Base-by-base conservation (phyloP, 2,797 vertebrate genomes). In the Crax fasciolata region DNA sequence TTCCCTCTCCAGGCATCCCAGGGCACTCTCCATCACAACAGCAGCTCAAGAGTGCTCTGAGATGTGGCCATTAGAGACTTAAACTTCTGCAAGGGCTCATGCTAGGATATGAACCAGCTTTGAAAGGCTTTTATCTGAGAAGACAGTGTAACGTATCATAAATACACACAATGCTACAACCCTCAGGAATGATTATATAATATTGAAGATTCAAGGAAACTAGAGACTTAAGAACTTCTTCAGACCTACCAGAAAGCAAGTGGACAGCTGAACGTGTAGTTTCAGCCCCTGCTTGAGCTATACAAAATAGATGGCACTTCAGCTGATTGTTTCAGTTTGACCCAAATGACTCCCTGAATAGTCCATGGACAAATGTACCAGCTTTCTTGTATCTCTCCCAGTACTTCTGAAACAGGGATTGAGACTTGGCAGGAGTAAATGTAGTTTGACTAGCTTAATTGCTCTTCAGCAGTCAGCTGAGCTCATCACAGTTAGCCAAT, bases 401-500 rank as follows among this genome's bases (percentile, higher is more conserved):
- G 58, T 28, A 4, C 41, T 84, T 66, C 55, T 66, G 48, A 46
- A 89, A 85, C 80, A 77, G 17, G 11, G 8, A 65, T 70, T 1
- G 1, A 83, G 49, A 65, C 43, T 85, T 93, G 75, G 46, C 75
- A 51, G 54, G 11, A 58, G 32, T 32, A 48, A 83, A 57, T 24
- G 68, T 18, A 89, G 85, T 76, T 73, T 52, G 38, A 82, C 19
- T 20, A 66, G 54, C 30, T 51, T 85, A 87, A 89, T 35, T 76
- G 57, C 46, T 83, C 86, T 72, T 89, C 67, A 89, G 1, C 49
- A 85, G 68, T 93, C 87, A 89, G 72, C 46, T 81, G 71, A 94
- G 78, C 25, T 96, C 84, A 90, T 84, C 89, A 87, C 16, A 73
- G 70, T 66, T 65, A 72, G 88, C 67, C 88, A 96, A 88, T 46